Percentiles rank a stretch among this genome's conserved stretches.
phyloP scores from a whole-genome alignment of 2,888 invertebrate species.

The Synanthedon andrenaeformis region DNA sequence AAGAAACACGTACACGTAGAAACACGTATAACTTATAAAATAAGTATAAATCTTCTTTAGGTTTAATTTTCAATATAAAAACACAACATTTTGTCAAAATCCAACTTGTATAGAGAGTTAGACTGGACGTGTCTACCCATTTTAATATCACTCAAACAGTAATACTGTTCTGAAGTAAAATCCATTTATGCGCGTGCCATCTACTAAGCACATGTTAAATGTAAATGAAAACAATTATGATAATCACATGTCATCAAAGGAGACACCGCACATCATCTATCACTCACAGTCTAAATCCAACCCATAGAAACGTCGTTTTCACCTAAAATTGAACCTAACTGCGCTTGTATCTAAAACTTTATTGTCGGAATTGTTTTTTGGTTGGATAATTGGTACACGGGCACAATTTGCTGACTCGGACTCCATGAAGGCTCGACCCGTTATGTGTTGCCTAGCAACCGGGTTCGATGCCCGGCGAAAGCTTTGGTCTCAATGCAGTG shows the following conservation, averaged over 20 bases:
- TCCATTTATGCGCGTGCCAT: no score
- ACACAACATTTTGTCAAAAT: no score
- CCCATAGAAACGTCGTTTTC: background rate
- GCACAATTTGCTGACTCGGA: background rate
- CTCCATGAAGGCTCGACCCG: conserved; percentile 28
- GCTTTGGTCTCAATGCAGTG: conserved; percentile 35
- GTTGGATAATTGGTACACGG: background rate
- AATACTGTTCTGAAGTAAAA: no score
- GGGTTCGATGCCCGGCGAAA: conserved; percentile 63
- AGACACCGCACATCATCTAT: conserved; percentile 17
- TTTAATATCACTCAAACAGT: no score
- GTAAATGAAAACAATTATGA: conserved; percentile 12
- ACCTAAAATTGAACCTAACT: background rate
- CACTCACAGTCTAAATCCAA: conserved; percentile 9
- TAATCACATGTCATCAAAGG: conserved; percentile 17
- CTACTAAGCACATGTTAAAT: conserved; percentile 2
- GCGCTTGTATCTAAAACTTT: background rate
- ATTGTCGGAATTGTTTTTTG: background rate
- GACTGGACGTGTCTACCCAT: no score
- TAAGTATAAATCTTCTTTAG: no score
- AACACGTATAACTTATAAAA: no score
- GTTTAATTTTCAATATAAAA: no score
- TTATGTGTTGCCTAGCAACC: conserved; percentile 54
- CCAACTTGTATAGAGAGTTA: no score
- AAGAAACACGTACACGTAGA: no score